phyloP scores from a whole-genome alignment of 1,140 invertebrate genomes.

The Conus betulinus region DNA sequence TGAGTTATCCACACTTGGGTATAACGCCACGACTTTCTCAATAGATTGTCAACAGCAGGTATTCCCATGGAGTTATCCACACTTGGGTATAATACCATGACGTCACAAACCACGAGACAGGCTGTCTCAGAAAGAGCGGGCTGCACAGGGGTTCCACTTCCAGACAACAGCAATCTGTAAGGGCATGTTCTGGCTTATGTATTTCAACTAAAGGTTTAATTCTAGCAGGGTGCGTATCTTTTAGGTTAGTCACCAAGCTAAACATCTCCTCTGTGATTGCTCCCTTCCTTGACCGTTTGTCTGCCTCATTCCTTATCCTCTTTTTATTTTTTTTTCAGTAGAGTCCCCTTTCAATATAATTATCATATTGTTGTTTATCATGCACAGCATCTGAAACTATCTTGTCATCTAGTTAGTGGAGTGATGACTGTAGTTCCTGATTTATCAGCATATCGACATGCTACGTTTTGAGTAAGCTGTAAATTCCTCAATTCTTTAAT shows the following conservation, averaged over 20 bases:
- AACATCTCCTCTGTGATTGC: neutral
- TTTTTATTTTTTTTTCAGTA: neutral
- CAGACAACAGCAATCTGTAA: neutral
- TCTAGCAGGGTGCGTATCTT: neutral
- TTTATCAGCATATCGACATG: constrained; percentile 1
- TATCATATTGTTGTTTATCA: neutral
- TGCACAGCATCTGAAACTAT: neutral
- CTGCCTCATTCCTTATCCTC: neutral
- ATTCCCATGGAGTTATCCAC: neutral
- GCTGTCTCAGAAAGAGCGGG: neutral
- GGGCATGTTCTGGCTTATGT: neutral
- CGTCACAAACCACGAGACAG: neutral
- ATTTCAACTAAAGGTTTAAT: neutral
- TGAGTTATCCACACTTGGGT: too few species aligned
- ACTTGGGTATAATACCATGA: neutral
- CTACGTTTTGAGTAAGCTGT: neutral
- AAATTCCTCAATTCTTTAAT: neutral
- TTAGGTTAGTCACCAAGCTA: neutral
- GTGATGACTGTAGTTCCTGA: neutral
- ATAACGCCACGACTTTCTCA: too few species aligned
- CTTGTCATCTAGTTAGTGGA: neutral
- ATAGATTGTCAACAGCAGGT: neutral
- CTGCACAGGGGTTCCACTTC: neutral
- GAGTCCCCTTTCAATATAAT: neutral
- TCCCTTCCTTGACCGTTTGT: neutral